A percentile compares a stretch with the other conserved stretches of the same genome.
Conservation (phyloP, 2,888 invertebrate genomes). For the Serripes groenlandicus region DNA sequence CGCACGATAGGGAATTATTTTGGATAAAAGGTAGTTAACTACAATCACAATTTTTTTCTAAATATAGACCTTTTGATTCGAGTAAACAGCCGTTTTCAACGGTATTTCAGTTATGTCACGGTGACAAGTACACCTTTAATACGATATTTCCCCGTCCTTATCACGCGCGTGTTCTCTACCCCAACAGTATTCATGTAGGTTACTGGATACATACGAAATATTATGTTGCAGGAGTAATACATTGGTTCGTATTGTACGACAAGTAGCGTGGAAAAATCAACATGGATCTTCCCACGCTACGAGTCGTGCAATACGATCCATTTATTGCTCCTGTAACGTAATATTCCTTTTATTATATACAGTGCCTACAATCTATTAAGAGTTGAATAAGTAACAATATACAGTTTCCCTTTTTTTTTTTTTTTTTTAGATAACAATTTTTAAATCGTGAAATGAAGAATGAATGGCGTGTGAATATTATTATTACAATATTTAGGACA, state of each 20-base stretch:
- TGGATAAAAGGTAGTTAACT: constrained; percentile 3
- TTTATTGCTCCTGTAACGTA: no score
- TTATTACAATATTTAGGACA: not conserved
- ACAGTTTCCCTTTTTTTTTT: not conserved
- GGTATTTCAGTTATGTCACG: no score
- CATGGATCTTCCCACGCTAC: no score
- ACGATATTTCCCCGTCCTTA: no score
- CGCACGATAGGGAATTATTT: not conserved
- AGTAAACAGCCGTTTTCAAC: no score
- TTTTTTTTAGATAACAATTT: not conserved
- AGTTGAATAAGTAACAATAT: not conserved
- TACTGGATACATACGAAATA: not conserved
- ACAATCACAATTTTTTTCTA: no score
- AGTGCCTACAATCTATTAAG: not conserved
- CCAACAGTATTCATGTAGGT: not conserved
- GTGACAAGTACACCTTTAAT: no score
- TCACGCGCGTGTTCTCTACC: not conserved
- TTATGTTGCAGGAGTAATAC: not conserved
- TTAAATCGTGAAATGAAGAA: not conserved
- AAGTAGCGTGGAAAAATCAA: not conserved
- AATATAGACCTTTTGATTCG: no score
- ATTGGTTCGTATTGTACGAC: not conserved
- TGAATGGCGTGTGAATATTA: not conserved
- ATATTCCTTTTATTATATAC: no score
- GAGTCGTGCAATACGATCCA: no score